These are phyloP conservation scores for Phainopepla nitens DNA, from an alignment of 2,113 vertebrate genomes.

Conservation along the genomic window DNA sequence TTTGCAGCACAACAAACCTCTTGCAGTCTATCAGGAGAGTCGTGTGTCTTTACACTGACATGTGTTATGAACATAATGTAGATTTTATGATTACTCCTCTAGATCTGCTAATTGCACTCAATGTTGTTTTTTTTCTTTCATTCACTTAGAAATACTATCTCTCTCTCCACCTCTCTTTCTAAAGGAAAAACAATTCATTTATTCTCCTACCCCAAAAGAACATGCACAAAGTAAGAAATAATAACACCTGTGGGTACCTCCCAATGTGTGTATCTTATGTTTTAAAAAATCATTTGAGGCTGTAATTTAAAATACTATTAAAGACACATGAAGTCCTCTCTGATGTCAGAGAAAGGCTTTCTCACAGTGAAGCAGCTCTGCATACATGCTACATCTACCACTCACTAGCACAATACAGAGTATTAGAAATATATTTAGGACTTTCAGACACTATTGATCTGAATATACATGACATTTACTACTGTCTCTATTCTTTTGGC, in stretches of 20 bases:
- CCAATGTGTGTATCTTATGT: neutral
- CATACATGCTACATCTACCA: neutral
- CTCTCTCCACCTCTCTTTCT: neutral
- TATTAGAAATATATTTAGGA: neutral
- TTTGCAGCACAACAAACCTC: neutral
- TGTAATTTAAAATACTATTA: slow-evolving; percentile 15
- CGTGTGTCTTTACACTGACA: neutral
- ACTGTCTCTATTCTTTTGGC: neutral
- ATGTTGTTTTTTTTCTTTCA: neutral
- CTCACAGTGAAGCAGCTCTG: neutral
- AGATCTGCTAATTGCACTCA: slow-evolving; percentile 9
- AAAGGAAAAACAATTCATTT: slow-evolving; percentile 46
- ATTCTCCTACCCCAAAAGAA: neutral
- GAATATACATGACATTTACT: neutral
- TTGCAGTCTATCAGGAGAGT: neutral
- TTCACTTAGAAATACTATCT: neutral
- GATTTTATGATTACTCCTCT: neutral
- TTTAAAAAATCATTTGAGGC: slow-evolving; percentile 58
- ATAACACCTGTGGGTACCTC: slow-evolving; percentile 41
- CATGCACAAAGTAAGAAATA: neutral
- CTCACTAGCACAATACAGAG: neutral
- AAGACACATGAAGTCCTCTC: neutral
- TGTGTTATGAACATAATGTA: slow-evolving; percentile 17
- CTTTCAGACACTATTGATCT: neutral
- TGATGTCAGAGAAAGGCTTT: neutral